phyloP scores from a whole-genome alignment of 2,888 invertebrate genomes.

The Cheilosia soror region DNA sequence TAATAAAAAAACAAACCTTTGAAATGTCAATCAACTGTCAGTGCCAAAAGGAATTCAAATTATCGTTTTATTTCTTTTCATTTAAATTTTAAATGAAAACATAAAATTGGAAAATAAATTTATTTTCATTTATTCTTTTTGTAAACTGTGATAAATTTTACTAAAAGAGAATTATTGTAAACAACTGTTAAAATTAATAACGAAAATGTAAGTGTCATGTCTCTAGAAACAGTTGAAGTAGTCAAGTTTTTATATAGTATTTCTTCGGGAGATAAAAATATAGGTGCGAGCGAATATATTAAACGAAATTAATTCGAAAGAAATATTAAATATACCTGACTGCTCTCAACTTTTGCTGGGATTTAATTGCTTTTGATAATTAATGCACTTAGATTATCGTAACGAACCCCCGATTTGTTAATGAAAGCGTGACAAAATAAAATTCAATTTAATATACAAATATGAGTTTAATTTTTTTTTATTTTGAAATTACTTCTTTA shows the following conservation, averaged over 20 bases:
- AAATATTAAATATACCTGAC: conserved; percentile 45
- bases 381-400: conserved; percentile 49
- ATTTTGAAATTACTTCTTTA: no score
- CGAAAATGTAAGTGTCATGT: conserved; percentile 41
- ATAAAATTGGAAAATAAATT: conserved; percentile 19
- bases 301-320: conserved; percentile 30
- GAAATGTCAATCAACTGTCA: conserved; percentile 43
- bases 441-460: conserved; percentile 46
- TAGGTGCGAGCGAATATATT: conserved; percentile 73
- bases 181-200: conserved; percentile 50
- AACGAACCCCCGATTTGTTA: conserved; percentile 74
- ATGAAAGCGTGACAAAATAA: conserved; percentile 68
- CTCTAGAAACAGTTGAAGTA: conserved; percentile 12
- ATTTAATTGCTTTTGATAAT: conserved; percentile 18
- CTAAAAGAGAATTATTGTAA: conserved; percentile 76
- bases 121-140: conserved; percentile 76
- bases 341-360: conserved; percentile 6
- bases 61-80: conserved; percentile 34
- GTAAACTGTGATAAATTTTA: conserved; percentile 80
- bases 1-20: conserved; percentile 38
- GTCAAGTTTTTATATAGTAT: conserved; percentile 17
- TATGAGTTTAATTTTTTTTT: neutral
- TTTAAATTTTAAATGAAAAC: conserved; percentile 34
- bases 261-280: conserved; percentile 68
- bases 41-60: conserved; percentile 21